Evolutionary conservation across 1,140 invertebrate genomes (phyloP).

Genomic region (Atta colombica): DNA sequence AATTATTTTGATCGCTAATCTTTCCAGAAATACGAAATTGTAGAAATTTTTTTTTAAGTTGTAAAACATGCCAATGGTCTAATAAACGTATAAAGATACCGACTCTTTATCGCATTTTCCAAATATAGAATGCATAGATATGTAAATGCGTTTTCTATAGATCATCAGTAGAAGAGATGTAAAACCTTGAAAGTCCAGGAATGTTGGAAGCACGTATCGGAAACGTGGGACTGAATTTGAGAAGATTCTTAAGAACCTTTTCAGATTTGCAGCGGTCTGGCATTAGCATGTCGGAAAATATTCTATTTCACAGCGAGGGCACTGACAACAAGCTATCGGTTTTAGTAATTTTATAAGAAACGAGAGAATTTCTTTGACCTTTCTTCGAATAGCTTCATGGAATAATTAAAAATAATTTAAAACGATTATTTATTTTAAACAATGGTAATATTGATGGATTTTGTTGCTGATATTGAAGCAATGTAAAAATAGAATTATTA

Average conservation of each 20-base stretch:
- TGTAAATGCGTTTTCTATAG: neutral
- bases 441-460: neutral
- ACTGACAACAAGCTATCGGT: neutral
- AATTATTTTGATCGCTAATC: neutral
- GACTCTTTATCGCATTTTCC: neutral
- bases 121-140: neutral
- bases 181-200: neutral
- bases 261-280: neutral
- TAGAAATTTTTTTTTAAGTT: neutral
- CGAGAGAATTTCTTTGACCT: neutral
- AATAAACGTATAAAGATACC: neutral
- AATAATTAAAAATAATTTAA: neutral
- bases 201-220: slow-evolving; percentile 7
- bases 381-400: neutral
- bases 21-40: neutral
- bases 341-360: neutral
- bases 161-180: neutral
- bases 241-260: slow-evolving; percentile 17
- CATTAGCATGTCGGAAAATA: slow-evolving; percentile 26
- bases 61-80: neutral
- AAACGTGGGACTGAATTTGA: slow-evolving; percentile 35
- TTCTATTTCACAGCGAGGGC: neutral
- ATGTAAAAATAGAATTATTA: neutral
- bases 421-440: neutral
- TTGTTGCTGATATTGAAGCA: neutral